phyloP scores from a whole-genome alignment of 2,797 vertebrate species.

The Eulemur coronatus region DNA sequence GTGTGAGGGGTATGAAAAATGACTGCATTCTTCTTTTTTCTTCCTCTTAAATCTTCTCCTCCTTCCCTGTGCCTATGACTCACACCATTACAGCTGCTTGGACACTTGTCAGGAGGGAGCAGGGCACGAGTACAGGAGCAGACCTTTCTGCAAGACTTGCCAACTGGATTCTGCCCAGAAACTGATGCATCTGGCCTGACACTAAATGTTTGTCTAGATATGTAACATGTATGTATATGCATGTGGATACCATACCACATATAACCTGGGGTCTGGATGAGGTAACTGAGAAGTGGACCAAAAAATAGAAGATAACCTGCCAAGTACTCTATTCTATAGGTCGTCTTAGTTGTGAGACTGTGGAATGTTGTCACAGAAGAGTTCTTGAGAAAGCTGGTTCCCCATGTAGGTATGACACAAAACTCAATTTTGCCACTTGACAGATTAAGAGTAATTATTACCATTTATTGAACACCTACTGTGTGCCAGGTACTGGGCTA shows the following conservation, averaged over 20 bases:
- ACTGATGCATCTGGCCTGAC: not conserved
- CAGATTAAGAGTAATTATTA: not conserved
- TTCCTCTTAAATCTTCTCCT: not conserved
- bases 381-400: not conserved
- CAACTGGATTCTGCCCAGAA: not conserved
- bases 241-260: fast-evolving
- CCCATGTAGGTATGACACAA: not conserved
- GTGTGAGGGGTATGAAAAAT: not conserved
- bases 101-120: not conserved
- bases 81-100: not conserved
- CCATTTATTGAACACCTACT: not conserved
- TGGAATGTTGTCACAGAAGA: not conserved
- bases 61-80: not conserved
- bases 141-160: not conserved
- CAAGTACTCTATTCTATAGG: not conserved
- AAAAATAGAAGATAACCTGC: not conserved
- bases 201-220: not conserved
- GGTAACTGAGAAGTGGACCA: not conserved
- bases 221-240: fast-evolving
- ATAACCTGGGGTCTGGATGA: not conserved
- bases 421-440: not conserved
- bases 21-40: not conserved
- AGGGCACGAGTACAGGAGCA: not conserved
- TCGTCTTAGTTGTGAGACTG: not conserved
- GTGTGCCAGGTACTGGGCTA: not conserved